Base-by-base conservation (phyloP, 2,797 vertebrate genomes). In the Dipus sagitta region DNA sequence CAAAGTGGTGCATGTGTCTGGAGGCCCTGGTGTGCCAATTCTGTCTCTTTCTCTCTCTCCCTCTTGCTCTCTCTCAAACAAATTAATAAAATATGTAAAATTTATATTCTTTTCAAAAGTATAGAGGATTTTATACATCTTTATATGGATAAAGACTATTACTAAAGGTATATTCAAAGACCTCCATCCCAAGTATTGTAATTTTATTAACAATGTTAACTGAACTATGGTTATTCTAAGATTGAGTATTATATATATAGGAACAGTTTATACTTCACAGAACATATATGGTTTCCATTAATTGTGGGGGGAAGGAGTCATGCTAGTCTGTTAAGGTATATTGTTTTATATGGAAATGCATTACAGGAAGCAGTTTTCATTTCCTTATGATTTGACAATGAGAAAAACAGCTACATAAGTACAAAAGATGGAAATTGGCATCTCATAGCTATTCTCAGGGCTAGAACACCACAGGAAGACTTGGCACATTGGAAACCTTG, bases 61-160 rank as follows among this genome's bases (percentile, higher is more conserved):
- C n/a, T n/a, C n/a, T n/a, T n/a, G n/a, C 42, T 47, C 42, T 47
- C 42, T 47, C 42, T 47, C 42, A 47, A 47, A 47, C 42, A 47
- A n/a, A n/a, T n/a, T n/a, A 47, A 47, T 47, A 47, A 47, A 47
- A 47, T 9, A 47, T 47, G 6, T 47, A 47, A 47, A 47, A 47
- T 47, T 47, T 6, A 47, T 47, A 47, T 47, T 47, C 17, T 77
- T 62, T 42, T 87, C 58, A 9, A 91, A 96, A 72, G 2, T 28
- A 6, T 34, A 68, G 62, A 30, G 4, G 0, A 90, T 81, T 68
- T 15, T 26, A 8, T 26, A 21, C 4, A 47, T 72, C 24, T 80
- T 80, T 92, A 75, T 77, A 24, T 70, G 13, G 47, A 83, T 65
- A 67, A 60, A 87, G 3, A 38, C 70, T 87, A 80, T 62, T 86